Base-by-base conservation (phyloP, 2,888 invertebrate genomes). In the Mythimna albipuncta region DNA sequence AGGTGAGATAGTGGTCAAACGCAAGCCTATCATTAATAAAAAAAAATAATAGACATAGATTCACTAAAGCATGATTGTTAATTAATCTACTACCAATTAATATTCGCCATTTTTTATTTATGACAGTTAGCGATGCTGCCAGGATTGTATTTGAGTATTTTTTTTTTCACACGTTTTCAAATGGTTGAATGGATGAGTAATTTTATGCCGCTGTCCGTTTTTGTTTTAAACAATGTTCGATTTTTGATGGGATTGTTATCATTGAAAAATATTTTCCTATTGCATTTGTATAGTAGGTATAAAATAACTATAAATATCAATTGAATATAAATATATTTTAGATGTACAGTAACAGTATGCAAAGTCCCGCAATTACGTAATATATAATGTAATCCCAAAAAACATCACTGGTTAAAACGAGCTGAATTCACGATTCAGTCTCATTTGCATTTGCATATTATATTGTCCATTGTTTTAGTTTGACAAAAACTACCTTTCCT, bases 371-470 rank as follows among this genome's bases (percentile, higher is more conserved):
- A 19, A 47, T 47, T 16, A 47, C 13, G 6, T 47, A 32, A 32
- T 32, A 32, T 32, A 16, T 47, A 19, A 16, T 47, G 3, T 47
- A 47, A 19, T 47, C 16, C 47, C 47, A 4, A 4, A 47, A 47
- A 16, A 16, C 16, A 16, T 47, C 19, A 47, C 47, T 16, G 2
- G 47, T 47, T 6, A 47, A 47, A 47, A 47, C 47, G 2, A 47
- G 16, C 47, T 16, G 50, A 19, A 55, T 19, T 70, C 54, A 67
- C 64, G 54, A 74, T 81, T 69, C 44, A 55, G 19, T 50, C 19
- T 58, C 35, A 71, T 73, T 61, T 69, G 63, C 35, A 71, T 73
- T 61, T 71, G 63, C 82, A 78, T 82, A 68, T 71, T 54, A 71
- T 47, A 54, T 16, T 57, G 62, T 61, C 57, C 35, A 16, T 38